Evolutionary conservation across 2,888 invertebrate genomes (phyloP), one percentile per base, ranked within the genome.

Genomic region (Aporophyla lueneburgensis): DNA sequence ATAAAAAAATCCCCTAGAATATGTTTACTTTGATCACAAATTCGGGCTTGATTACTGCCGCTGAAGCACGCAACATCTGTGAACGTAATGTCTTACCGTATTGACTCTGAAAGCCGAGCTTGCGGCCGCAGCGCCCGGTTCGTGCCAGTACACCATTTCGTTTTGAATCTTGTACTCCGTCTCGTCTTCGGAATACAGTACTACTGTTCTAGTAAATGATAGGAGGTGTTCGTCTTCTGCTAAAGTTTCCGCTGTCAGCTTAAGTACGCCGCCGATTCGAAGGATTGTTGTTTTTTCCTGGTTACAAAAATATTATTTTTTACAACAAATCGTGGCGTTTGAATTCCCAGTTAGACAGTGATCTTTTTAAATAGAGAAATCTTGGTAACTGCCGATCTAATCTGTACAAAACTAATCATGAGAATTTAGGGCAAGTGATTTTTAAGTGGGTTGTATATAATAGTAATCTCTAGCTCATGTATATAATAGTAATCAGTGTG

Each of bases 91-190:
- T 40, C 67, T 94, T 84, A 96, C 96, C 91, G 87, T 83, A 16
- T 92, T 92, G 16, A 90, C 81, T 78, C 89, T 88, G 78, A 96
- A 96, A 0, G 95, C 95, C 0, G 84, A 84, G 2, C 88, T 88
- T 0, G 92, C 90, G 78, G 93, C 96, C 12, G 95, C 95, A 3
- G 91, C 86, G 0, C 95, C 93, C 0, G 97, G 97, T 79, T 91
- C 96, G 58, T 97, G 97, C 90, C 98, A 96, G 89, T 97, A 97
- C 19, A 98, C 87, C 95, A 97, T 97, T 89, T 98, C 98, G 89
- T 98, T 98, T 5, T 95, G 90, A 71, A 98, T 98, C 82, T 97
- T 97, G 91, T 97, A 98, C 74, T 97, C 97, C 1, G 89, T 86
- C 0, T 94, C 94, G 43, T 96, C 94, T 9, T 90, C 89, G 0